A percentile compares a stretch with the other conserved stretches of the same genome.
phyloP scores from a whole-genome alignment of 2,797 vertebrate species.

The Cuniculus paca region DNA sequence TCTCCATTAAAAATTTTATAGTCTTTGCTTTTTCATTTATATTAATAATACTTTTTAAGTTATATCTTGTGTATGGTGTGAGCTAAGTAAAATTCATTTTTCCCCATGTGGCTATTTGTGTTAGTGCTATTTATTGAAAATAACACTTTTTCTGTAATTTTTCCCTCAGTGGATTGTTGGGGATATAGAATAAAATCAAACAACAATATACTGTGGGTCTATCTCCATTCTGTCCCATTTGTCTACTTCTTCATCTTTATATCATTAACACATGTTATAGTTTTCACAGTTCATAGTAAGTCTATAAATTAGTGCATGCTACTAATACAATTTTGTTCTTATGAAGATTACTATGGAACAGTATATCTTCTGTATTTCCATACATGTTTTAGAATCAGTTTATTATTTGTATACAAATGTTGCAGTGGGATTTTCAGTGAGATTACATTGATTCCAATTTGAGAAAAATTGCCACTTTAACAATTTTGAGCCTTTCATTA shows the following conservation, averaged over 20 bases:
- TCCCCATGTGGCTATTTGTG: background rate
- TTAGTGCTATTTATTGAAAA: background rate
- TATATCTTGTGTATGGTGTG: background rate
- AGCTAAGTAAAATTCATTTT: background rate
- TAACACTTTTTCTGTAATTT: background rate
- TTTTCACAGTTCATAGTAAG: background rate
- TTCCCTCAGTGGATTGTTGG: background rate
- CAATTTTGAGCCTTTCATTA: background rate
- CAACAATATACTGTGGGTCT: background rate
- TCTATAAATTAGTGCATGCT: background rate
- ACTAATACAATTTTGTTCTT: background rate
- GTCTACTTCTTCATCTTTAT: background rate
- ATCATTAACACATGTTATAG: background rate
- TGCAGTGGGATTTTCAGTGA: background rate
- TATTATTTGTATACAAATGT: conserved; percentile 23
- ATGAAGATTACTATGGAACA: background rate
- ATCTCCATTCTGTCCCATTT: background rate
- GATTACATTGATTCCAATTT: background rate
- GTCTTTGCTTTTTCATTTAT: background rate
- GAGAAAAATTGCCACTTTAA: background rate
- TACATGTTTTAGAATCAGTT: background rate
- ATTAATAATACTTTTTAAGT: background rate
- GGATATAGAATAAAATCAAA: background rate
- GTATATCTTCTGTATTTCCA: background rate
- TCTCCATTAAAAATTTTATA: background rate